Conservation (phyloP, 1,140 invertebrate genomes). For the Ruditapes philippinarum region DNA sequence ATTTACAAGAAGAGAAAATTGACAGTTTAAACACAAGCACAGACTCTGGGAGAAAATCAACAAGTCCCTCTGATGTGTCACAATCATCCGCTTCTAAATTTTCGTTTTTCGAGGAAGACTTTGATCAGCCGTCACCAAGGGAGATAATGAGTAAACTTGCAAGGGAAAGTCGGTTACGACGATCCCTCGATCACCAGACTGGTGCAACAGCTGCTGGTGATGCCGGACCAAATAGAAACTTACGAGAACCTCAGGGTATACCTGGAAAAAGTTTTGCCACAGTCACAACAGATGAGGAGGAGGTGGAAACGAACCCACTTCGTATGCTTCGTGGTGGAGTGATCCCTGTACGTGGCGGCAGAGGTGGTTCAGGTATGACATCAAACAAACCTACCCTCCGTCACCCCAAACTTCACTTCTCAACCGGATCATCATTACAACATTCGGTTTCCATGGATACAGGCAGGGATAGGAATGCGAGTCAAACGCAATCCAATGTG, state of each 20-base stretch:
- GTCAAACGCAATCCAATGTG: not conserved
- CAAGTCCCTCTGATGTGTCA: constrained; percentile 59
- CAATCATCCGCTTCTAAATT: constrained; percentile 63
- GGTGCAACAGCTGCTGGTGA: constrained; percentile 71
- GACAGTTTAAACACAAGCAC: constrained; percentile 69
- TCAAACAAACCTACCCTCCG: constrained; percentile 74
- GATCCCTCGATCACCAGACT: constrained; percentile 82
- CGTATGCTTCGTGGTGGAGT: constrained; percentile 89
- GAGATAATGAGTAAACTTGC: constrained; percentile 83
- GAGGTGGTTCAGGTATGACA: constrained; percentile 82
- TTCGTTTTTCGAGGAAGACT: constrained; percentile 82
- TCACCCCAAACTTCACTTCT: constrained; percentile 78
- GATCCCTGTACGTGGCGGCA: constrained; percentile 79
- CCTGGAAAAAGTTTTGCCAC: constrained; percentile 71
- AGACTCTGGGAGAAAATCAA: constrained; percentile 61
- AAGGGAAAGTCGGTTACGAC: constrained; percentile 79
- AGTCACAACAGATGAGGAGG: constrained; percentile 71
- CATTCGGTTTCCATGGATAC: constrained; percentile 76
- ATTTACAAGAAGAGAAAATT: constrained; percentile 64
- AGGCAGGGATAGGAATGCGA: constrained; percentile 44
- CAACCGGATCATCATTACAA: constrained; percentile 70
- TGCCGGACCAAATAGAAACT: constrained; percentile 72
- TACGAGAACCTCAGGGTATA: constrained; percentile 83
- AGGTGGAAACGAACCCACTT: constrained; percentile 90
- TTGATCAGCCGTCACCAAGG: constrained; percentile 81